Percentiles rank a stretch among this genome's conserved stretches.
Evolutionary conservation across 35 echinoderm and acorn worm species (phyloP).

Genomic region (Anneissia japonica): DNA sequence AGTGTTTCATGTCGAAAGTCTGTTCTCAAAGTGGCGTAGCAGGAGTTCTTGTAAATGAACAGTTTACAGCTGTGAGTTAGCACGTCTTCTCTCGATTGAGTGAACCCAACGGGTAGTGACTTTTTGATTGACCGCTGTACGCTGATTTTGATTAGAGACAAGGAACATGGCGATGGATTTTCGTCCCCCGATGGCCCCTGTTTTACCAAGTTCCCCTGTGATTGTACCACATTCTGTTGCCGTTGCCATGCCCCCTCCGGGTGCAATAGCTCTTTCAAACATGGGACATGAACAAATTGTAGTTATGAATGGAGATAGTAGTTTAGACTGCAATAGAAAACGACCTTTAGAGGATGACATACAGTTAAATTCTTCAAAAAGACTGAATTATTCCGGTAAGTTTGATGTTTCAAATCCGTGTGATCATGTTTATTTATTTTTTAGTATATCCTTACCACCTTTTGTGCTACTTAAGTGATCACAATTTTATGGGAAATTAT

Average conservation of each 20-base stretch:
- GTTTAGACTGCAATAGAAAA: not conserved
- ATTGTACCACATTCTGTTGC: not conserved
- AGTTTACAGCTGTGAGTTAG: not conserved
- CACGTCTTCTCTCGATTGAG: not conserved
- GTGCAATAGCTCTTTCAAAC: not conserved
- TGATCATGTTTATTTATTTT: not conserved
- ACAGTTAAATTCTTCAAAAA: not conserved
- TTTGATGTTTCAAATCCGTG: too few species aligned
- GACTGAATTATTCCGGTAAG: not conserved
- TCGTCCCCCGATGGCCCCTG: not conserved
- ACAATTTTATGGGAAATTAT: too few species aligned
- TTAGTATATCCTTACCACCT: too few species aligned
- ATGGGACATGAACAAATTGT: not conserved
- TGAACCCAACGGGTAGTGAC: not conserved
- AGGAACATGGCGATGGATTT: not conserved
- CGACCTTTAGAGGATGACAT: not conserved
- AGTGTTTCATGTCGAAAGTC: too few species aligned
- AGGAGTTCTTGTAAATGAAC: not conserved
- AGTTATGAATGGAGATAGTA: not conserved
- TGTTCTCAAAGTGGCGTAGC: not conserved
- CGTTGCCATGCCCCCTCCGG: not conserved
- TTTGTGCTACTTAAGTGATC: too few species aligned
- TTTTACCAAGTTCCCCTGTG: not conserved
- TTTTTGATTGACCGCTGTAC: not conserved
- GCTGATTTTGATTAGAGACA: not conserved